Conservation (phyloP, 2,888 invertebrate species). For the Himalopsyche kuldschensis region DNA sequence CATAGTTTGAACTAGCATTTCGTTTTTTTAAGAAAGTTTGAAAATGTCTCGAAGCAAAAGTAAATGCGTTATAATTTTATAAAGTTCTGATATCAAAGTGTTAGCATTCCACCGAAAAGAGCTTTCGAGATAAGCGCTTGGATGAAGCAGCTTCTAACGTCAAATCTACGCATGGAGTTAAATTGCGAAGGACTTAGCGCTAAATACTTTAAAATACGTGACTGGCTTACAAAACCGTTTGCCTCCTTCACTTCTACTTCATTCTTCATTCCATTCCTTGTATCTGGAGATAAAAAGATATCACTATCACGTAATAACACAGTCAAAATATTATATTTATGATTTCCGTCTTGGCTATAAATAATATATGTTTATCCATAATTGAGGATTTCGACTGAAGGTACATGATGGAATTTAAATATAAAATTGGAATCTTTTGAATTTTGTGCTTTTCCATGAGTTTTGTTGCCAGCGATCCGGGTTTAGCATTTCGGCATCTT, state of each 20-base stretch:
- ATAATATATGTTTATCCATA: too few species aligned
- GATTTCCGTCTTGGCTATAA: too few species aligned
- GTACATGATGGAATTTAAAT: too few species aligned
- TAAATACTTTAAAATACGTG: slow-evolving; percentile 25
- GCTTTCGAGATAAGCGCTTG: background rate
- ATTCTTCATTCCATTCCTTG: background rate
- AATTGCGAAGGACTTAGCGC: slow-evolving; percentile 4
- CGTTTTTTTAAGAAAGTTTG: background rate
- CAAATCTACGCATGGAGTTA: background rate
- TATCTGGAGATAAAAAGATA: background rate
- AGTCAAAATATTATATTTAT: too few species aligned
- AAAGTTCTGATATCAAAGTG: background rate
- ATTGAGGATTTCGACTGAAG: too few species aligned
- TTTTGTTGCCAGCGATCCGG: too few species aligned
- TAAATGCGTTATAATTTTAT: background rate
- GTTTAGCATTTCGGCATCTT: too few species aligned
- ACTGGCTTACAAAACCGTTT: slow-evolving; percentile 14
- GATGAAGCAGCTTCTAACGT: background rate
- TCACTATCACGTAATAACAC: too few species aligned
- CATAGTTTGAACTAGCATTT: background rate
- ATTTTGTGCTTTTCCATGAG: too few species aligned
- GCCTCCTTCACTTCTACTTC: background rate
- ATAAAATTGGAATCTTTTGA: too few species aligned
- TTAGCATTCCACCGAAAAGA: background rate
- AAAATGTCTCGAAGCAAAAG: background rate